Conservation (phyloP, 2,797 vertebrate genomes). For the Mus spretus region DNA sequence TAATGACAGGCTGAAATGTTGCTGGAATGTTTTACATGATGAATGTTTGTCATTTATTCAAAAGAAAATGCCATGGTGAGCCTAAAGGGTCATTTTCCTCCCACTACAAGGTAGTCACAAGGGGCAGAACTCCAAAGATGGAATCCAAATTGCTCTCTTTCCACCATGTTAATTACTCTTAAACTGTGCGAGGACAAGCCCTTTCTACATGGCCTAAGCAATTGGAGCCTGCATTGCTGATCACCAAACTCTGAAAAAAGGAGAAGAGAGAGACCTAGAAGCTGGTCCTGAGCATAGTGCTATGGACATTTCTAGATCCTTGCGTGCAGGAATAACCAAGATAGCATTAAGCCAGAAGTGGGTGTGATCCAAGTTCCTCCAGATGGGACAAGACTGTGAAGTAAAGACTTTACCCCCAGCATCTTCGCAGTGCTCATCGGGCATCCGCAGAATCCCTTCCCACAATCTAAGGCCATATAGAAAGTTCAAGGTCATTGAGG, state of each 20-base stretch:
- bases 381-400: background rate
- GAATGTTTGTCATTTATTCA: constrained; percentile 69
- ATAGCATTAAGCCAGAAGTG: background rate
- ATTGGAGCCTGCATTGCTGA: background rate
- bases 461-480: background rate
- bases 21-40: constrained; percentile 82
- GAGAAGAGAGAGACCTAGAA: background rate
- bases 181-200: constrained; percentile 28
- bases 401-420: background rate
- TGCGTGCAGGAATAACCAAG: background rate
- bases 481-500: background rate
- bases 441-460: background rate
- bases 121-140: constrained; percentile 41
- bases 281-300: background rate
- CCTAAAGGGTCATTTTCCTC: constrained; percentile 78
- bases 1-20: constrained; percentile 83
- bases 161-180: constrained; percentile 30
- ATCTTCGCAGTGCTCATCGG: background rate
- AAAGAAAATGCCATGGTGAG: constrained; percentile 74
- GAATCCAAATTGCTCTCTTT: constrained; percentile 42
- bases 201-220: background rate
- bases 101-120: constrained; percentile 52
- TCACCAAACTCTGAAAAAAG: background rate
- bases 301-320: background rate
- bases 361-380: background rate